Evolutionary conservation across 2,888 invertebrate species (phyloP), one percentile per base, ranked within the genome.

Genomic region (Acanthosepion esculentum): DNA sequence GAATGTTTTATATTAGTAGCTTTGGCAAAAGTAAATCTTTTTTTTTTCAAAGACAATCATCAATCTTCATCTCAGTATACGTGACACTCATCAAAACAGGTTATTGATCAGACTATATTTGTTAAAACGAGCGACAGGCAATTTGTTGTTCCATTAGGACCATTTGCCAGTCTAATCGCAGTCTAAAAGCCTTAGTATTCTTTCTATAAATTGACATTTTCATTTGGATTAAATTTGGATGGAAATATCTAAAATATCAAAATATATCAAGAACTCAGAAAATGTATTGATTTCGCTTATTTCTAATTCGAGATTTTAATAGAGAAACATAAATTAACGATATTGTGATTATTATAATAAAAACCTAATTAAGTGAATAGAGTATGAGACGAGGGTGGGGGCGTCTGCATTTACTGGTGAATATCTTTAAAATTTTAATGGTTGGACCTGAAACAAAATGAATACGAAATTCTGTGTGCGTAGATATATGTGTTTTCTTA

Each of bases 301-400:
- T 78, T 78, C n/a, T n/a, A 78, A 78, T n/a, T n/a, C n/a, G n/a
- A 78, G 78, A 78, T 78, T 78, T 78, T 78, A n/a, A 78, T n/a
- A 78, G 78, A 78, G 29, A 50, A 64, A 78, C 15, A 78, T 78
- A 78, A 78, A 78, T 78, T 78, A 33, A 78, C 12, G 78, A 78
- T 78, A 78, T 78, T 78, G 78, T 78, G n/a, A 78, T 78, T n/a
- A 78, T 15, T 78, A 78, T 78, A 33, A 78, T 78, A 78, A 78
- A 78, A 78, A n/a, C 78, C n/a, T 78, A 78, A 78, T 78, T 78
- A n/a, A 18, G n/a, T 78, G 15, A n/a, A 78, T n/a, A 33, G n/a
- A 78, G 23, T n/a, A 78, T n/a, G 78, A 33, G 12, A 78, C 78
- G 78, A 23, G 18, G 10, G 15, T 5, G 78, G 78, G n/a, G 41